Evolutionary conservation across 2,888 invertebrate genomes (phyloP), one percentile per base, ranked within the genome.

Genomic region (Drosophila putrida): DNA sequence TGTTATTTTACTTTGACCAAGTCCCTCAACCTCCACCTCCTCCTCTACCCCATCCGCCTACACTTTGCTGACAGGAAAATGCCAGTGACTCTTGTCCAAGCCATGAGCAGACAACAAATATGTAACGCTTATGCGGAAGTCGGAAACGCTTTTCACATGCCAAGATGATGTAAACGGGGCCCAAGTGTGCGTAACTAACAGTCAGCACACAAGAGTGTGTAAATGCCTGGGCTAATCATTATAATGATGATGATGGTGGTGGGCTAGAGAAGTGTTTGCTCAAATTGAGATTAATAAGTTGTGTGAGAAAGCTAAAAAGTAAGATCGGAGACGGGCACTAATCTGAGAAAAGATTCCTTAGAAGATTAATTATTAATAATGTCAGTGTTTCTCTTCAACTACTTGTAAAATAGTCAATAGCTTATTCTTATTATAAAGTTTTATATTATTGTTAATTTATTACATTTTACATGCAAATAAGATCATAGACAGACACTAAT

Each of bases 81-180:
- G 67, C 53, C 50, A 62, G 27, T 44, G 68, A 64, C 35, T 49
- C 69, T 70, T 64, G 64, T 73, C 64, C 64, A 57, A 46, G 44
- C 53, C 31, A 31, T 31, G 31, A 31, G 31, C 31, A 31, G 31
- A 6, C 44, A 62, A 20, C 60, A 36, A 62, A 69, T 33, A 54
- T 76, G 59, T 70, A 66, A 66, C 64, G 47, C 49, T 61, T 51
- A 77, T 74, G 74, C 80, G 84, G 82, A 82, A 82, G 84, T 78
- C 82, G 84, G 82, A 84, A 82, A 71, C 70, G 78, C 69, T 84
- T 84, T 76, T 64, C 61, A 71, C 71, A 64, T 64, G 76, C 64
- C 71, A 70, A 80, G 82, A 84, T 82, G 71, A 74, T 81, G 81
- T 63, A 79, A 77, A 72, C 67, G 64, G 75, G 59, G 71, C 53